Evolutionary conservation across 2,113 vertebrate species (phyloP).

Genomic region (Caranx melampygus): DNA sequence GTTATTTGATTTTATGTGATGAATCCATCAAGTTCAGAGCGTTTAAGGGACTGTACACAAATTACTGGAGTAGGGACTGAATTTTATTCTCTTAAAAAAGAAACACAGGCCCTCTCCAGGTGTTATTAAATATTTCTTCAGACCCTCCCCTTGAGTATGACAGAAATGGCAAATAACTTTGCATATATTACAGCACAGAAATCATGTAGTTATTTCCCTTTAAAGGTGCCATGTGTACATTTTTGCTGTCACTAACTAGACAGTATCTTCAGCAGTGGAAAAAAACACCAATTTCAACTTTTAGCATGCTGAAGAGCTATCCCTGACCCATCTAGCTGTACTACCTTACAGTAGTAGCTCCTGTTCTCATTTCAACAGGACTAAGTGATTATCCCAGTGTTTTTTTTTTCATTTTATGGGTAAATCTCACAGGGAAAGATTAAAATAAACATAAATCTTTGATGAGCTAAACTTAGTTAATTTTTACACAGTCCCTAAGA

Average conservation of each 20-base stretch:
- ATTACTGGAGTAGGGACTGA: not conserved
- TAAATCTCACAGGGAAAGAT: not conserved
- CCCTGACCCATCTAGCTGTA: no score
- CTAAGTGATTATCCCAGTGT: no score
- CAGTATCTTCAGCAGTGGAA: no score
- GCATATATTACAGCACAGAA: not conserved
- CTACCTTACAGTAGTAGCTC: no score
- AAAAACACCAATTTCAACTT: no score
- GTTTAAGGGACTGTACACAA: not conserved
- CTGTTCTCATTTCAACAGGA: no score
- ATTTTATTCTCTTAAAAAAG: conserved; percentile 1
- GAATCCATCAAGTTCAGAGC: conserved; percentile 36
- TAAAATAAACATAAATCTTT: not conserved
- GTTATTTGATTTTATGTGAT: conserved; percentile 46
- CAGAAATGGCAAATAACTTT: not conserved
- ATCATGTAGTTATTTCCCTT: not conserved
- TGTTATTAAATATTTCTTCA: not conserved
- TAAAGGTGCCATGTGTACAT: no score
- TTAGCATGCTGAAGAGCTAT: no score
- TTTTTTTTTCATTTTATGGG: not conserved
- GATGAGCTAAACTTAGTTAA: conserved; percentile 10
- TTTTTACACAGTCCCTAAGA: not conserved
- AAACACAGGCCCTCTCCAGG: not conserved
- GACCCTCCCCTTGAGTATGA: not conserved
- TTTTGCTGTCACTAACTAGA: no score